Evolutionary conservation across 2,113 vertebrate species (phyloP).

Genomic region (Arvicanthis niloticus): DNA sequence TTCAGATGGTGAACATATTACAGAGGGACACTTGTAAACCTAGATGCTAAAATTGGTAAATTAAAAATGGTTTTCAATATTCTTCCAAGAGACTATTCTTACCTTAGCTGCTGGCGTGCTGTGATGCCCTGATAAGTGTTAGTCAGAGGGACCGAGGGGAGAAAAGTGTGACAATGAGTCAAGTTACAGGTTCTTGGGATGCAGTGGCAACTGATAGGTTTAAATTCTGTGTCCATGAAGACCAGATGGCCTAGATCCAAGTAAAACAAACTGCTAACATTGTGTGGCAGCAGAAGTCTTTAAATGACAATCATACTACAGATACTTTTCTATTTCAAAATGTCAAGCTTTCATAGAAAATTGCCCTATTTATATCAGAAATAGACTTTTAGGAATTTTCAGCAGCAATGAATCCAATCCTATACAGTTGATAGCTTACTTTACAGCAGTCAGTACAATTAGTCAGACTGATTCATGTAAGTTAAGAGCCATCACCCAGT

Average conservation of each 20-base stretch:
- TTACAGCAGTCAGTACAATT: background rate
- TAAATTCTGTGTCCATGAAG: background rate
- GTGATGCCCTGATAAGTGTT: background rate
- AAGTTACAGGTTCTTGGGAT: background rate
- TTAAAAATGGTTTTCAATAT: background rate
- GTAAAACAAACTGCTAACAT: background rate
- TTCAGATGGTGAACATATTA: background rate
- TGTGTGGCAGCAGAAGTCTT: background rate
- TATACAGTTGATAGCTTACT: background rate
- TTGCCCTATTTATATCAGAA: constrained; percentile 41
- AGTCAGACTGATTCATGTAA: background rate
- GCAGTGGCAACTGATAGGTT: background rate
- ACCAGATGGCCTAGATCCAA: background rate
- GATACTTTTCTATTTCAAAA: constrained; percentile 14
- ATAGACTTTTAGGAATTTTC: background rate
- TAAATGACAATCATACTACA: background rate
- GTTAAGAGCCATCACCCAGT: background rate
- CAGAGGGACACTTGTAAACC: background rate
- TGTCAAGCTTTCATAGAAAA: background rate
- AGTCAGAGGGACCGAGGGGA: background rate
- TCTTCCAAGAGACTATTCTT: background rate
- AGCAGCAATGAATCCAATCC: background rate
- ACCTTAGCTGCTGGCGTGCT: background rate
- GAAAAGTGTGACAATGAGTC: background rate
- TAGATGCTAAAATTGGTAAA: background rate